These are phyloP conservation scores for Acanthosoma haemorrhoidale DNA, from an alignment of 2,888 invertebrate genomes.

Conservation along the genomic window DNA sequence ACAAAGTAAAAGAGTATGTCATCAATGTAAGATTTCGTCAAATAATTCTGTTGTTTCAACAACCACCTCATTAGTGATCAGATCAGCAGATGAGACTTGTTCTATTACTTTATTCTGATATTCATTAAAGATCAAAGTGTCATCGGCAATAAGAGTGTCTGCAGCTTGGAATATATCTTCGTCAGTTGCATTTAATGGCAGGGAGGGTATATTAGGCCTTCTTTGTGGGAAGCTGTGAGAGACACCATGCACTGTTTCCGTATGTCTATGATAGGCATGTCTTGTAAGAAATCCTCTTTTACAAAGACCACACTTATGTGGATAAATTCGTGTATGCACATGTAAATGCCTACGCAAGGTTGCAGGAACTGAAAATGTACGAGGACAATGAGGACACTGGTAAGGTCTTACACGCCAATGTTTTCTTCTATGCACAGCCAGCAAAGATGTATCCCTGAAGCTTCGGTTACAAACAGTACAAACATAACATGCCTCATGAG, in stretches of 20 bases:
- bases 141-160: conserved; percentile 36
- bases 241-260: conserved; percentile 31
- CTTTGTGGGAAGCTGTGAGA: not conserved
- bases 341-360: conserved; percentile 33
- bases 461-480: conserved; percentile 33
- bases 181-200: conserved; percentile 38
- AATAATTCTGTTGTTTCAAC: conserved; percentile 38
- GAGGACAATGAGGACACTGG: conserved; percentile 36
- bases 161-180: conserved; percentile 38
- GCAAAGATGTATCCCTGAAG: conserved; percentile 36
- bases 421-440: conserved; percentile 35
- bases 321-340: conserved; percentile 24
- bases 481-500: conserved; percentile 33
- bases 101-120: conserved; percentile 34
- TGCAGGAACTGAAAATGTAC: conserved; percentile 34
- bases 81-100: conserved; percentile 30
- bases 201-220: conserved; percentile 25
- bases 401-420: conserved; percentile 35
- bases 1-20: not conserved
- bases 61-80: conserved; percentile 36
- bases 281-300: conserved; percentile 35
- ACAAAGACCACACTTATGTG: conserved; percentile 33
- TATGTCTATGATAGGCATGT: conserved; percentile 34
- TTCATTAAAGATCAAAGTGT: conserved; percentile 36
- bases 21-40: conserved; percentile 32